Percentiles rank a stretch among this genome's conserved stretches.
Conservation (phyloP, 2,113 vertebrate species). For the Epinephelus fuscoguttatus region DNA sequence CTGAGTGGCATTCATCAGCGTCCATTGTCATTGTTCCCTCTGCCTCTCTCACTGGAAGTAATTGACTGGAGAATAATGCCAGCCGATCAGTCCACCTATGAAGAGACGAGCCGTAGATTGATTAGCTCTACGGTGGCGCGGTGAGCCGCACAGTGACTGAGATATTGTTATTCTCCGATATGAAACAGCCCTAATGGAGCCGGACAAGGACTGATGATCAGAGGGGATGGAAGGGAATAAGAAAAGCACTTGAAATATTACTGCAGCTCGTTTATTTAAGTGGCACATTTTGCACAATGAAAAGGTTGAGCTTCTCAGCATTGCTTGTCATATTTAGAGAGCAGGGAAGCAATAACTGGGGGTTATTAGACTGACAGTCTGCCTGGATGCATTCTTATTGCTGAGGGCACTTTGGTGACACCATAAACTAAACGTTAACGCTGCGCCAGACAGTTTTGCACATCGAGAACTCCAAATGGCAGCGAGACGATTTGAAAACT, state of each 20-base stretch:
- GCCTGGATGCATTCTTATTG: conserved; percentile 44
- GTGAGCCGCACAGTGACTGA: conserved; percentile 48
- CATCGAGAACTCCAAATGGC: conserved; percentile 9
- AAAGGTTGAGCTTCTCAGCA: conserved; percentile 55
- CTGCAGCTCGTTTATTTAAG: conserved; percentile 65
- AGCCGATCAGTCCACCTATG: conserved; percentile 78
- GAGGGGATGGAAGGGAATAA: conserved; percentile 65
- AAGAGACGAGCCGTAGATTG: conserved; percentile 74
- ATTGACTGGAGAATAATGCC: conserved; percentile 84
- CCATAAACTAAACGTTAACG: conserved; percentile 34
- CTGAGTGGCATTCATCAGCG: conserved; percentile 81
- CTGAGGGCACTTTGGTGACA: conserved; percentile 50
- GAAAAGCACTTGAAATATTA: conserved; percentile 66
- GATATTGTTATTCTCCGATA: conserved; percentile 77
- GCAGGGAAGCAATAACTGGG: conserved; percentile 56
- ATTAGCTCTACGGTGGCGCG: conserved; percentile 57
- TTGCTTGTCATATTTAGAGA: conserved; percentile 61
- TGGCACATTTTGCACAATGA: conserved; percentile 64
- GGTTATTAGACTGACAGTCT: conserved; percentile 63
- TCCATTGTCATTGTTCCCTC: conserved; percentile 77
- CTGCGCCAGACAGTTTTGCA: conserved; percentile 3
- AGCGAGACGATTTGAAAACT: conserved; percentile 15
- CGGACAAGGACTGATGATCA: conserved; percentile 76
- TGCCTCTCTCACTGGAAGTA: conserved; percentile 75
- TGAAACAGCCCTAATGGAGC: conserved; percentile 76